These are phyloP conservation scores for Drosophila miranda DNA, from an alignment of 1,140 invertebrate genomes.

Conservation along the genomic window DNA sequence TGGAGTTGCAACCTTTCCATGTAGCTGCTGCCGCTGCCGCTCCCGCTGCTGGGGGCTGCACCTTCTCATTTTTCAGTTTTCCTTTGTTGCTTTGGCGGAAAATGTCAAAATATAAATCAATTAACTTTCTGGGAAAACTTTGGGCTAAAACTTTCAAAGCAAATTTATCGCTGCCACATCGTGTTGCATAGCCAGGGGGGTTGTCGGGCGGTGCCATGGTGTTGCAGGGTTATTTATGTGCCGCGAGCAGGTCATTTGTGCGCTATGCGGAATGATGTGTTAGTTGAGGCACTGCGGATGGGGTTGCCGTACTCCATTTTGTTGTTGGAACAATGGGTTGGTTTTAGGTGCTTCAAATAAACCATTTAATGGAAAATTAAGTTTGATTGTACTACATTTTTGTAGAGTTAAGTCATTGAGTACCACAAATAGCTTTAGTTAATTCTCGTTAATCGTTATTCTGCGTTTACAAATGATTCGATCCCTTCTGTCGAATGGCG, in stretches of 20 bases:
- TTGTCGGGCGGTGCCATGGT: slow-evolving; percentile 14
- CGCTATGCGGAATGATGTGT: slow-evolving; percentile 26
- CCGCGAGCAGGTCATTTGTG: slow-evolving; percentile 21
- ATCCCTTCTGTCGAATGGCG: no score
- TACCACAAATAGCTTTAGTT: no score
- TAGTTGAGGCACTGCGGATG: slow-evolving; percentile 30
- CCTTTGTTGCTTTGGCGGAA: slow-evolving; percentile 38
- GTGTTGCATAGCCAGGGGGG: slow-evolving; percentile 10
- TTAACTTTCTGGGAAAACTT: slow-evolving; percentile 69
- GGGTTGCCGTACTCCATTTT: slow-evolving; percentile 38
- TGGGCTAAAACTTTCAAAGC: slow-evolving; percentile 49
- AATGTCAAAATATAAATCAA: slow-evolving; percentile 79
- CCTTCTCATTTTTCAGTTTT: slow-evolving; percentile 41
- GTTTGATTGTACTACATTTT: no score
- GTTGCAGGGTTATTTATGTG: slow-evolving; percentile 34
- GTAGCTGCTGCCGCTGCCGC: neutral
- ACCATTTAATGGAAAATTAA: slow-evolving; percentile 4
- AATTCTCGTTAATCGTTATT: no score
- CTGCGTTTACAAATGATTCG: no score
- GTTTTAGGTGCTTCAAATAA: slow-evolving; percentile 11
- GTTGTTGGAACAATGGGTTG: slow-evolving; percentile 10
- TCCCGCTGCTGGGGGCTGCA: slow-evolving; percentile 23
- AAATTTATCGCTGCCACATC: slow-evolving; percentile 43
- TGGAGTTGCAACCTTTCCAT: slow-evolving; percentile 53
- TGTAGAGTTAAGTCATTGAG: neutral